Conservation (phyloP, 2,113 vertebrate species). For the Bungarus multicinctus region DNA sequence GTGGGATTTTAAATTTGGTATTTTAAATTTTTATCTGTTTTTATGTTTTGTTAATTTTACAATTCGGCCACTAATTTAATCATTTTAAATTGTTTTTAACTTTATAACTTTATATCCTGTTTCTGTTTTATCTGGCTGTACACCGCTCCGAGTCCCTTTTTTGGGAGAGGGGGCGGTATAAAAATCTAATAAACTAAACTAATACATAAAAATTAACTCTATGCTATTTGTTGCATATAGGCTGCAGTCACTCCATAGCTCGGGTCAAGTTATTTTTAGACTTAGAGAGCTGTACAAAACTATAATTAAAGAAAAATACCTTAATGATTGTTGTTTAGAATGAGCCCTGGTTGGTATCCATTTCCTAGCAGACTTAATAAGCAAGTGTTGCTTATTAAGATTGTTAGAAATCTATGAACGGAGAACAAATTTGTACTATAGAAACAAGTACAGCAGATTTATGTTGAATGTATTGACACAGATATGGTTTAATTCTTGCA, state of each 20-base stretch:
- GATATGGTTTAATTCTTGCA: neutral
- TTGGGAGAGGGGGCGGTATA: too few species aligned
- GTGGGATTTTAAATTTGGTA: too few species aligned
- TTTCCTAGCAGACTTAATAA: neutral
- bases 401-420: neutral
- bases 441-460: neutral
- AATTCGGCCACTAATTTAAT: too few species aligned
- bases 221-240: neutral
- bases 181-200: too few species aligned
- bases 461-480: neutral
- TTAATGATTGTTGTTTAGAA: neutral
- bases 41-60: too few species aligned
- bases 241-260: neutral
- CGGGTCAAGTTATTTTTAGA: neutral
- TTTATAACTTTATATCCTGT: too few species aligned
- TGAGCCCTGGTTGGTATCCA: neutral
- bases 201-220: neutral
- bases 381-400: neutral
- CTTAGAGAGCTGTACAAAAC: neutral
- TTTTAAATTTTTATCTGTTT: too few species aligned
- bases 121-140: too few species aligned
- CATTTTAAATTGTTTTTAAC: too few species aligned
- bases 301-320: neutral
- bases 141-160: too few species aligned
- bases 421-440: neutral